phyloP scores from a whole-genome alignment of 1,140 invertebrate genomes.

The Potamilus streckersoni region DNA sequence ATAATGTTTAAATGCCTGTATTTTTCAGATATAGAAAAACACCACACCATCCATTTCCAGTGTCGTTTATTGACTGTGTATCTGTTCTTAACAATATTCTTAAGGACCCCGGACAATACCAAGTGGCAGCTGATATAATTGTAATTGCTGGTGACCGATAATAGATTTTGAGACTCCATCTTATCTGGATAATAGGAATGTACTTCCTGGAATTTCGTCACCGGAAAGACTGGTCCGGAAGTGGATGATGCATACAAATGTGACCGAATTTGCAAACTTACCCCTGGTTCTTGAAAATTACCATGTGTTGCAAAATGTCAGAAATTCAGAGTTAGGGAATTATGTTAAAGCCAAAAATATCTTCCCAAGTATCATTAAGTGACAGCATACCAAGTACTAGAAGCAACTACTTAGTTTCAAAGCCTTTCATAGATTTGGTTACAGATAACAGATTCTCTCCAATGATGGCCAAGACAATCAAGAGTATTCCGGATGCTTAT shows the following conservation, averaged over 20 bases:
- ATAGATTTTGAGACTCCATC: constrained; percentile 62
- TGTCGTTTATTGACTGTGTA: constrained; percentile 53
- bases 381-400: constrained; percentile 24
- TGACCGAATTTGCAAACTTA: constrained; percentile 20
- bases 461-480: constrained; percentile 37
- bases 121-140: constrained; percentile 45
- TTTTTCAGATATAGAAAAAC: constrained; percentile 56
- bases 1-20: not conserved
- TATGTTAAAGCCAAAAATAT: constrained; percentile 44
- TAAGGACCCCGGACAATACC: constrained; percentile 35
- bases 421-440: constrained; percentile 29
- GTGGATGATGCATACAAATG: constrained; percentile 50
- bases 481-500: constrained; percentile 47
- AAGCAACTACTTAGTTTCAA: constrained; percentile 19
- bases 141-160: constrained; percentile 58
- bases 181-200: constrained; percentile 43
- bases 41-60: constrained; percentile 58
- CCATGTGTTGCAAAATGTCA: constrained; percentile 41
- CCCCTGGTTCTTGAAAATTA: constrained; percentile 39
- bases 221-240: constrained; percentile 39
- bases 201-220: constrained; percentile 49
- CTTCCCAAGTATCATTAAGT: constrained; percentile 38
- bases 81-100: constrained; percentile 50
- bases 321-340: constrained; percentile 21
- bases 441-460: constrained; percentile 46